These are phyloP conservation scores for Planococcus citri DNA, from an alignment of 1,140 invertebrate genomes.

Conservation along the genomic window DNA sequence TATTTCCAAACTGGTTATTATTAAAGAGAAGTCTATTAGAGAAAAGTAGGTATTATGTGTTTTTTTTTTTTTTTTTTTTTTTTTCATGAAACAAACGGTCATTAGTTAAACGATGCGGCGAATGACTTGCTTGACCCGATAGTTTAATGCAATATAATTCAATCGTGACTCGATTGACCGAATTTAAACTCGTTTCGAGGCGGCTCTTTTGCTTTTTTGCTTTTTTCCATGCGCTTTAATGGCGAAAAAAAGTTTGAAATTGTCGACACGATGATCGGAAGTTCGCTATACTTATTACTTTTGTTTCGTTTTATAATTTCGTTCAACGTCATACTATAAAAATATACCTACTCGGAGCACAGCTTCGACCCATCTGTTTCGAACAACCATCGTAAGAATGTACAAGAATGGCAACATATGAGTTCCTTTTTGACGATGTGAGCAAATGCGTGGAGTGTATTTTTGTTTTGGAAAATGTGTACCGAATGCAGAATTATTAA, in stretches of 20 bases:
- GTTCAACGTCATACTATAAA: too few relatives aligned
- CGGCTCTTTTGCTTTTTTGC: background rate
- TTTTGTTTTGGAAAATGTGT: too few relatives aligned
- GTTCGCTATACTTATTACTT: too few relatives aligned
- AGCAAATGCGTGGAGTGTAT: too few relatives aligned
- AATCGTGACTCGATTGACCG: slow-evolving; percentile 14
- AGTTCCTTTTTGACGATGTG: too few relatives aligned
- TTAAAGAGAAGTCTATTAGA: background rate
- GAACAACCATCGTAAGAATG: too few relatives aligned
- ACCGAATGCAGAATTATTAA: too few relatives aligned
- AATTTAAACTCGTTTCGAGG: slow-evolving; percentile 9
- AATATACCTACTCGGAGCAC: too few relatives aligned
- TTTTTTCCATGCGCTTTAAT: background rate
- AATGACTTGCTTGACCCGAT: background rate
- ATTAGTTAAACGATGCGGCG: slow-evolving; percentile 6
- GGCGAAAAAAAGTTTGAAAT: background rate
- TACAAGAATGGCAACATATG: too few relatives aligned
- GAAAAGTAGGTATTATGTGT: slow-evolving; percentile 5
- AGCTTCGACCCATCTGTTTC: too few relatives aligned
- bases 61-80: background rate
- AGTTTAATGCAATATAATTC: slow-evolving; percentile 10
- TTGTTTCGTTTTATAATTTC: too few relatives aligned
- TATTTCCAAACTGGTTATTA: background rate
- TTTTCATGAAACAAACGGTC: background rate
- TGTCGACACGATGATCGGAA: too few relatives aligned